A percentile compares a stretch with the other conserved stretches of the same genome.
Conservation (phyloP, 1,140 invertebrate species). For the Drosophila elegans region DNA sequence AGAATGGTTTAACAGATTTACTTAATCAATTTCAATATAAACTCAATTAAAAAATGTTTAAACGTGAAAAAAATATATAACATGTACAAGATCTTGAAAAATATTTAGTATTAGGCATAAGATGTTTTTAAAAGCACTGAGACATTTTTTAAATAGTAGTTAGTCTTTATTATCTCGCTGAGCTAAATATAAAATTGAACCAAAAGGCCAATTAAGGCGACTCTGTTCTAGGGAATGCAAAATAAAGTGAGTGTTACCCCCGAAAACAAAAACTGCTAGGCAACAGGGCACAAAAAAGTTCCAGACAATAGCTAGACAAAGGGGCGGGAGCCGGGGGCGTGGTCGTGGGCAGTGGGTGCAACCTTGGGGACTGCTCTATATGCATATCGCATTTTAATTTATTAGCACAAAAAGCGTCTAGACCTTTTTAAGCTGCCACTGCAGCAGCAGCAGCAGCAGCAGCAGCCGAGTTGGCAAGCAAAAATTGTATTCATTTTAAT, state of each 20-base stretch:
- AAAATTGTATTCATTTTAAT: conserved; percentile 66
- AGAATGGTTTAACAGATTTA: no score
- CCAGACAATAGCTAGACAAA: conserved; percentile 71
- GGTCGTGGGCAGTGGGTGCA: conserved; percentile 40
- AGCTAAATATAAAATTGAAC: no score
- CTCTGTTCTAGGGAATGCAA: conserved; percentile 9
- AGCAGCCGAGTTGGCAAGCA: conserved; percentile 27
- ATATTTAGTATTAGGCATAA: no score
- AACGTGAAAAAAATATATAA: no score
- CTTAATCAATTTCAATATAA: no score
- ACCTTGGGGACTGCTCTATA: conserved; percentile 50
- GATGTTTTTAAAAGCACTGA: no score
- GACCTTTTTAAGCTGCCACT: conserved; percentile 77
- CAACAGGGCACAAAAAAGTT: conserved; percentile 60
- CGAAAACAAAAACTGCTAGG: conserved; percentile 36
- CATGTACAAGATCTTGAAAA: no score
- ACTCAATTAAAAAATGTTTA: no score
- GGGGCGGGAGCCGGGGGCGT: conserved; percentile 22
- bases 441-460: conserved; percentile 16
- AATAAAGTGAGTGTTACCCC: conserved; percentile 42
- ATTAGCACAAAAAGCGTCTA: conserved; percentile 82
- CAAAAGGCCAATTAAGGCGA: background rate
- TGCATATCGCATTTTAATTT: conserved; percentile 83
- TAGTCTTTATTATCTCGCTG: no score
- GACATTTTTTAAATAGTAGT: no score